Conservation (phyloP, 2,888 invertebrate genomes). For the Drosophila silvestris region DNA sequence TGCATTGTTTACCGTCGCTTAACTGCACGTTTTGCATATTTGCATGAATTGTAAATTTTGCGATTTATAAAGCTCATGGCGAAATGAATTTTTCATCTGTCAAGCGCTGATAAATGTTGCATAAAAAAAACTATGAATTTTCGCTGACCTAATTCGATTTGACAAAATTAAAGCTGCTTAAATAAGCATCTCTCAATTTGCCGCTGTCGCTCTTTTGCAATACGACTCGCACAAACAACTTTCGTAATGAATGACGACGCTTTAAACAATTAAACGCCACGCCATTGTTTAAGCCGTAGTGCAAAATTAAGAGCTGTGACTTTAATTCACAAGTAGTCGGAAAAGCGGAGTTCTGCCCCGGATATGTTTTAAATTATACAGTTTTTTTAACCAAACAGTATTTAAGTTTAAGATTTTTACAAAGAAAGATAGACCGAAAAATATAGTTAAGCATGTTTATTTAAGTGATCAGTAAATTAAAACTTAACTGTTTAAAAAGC, state of each 20-base stretch:
- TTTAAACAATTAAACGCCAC: constrained; percentile 43
- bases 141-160: constrained; percentile 28
- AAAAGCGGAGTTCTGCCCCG: not conserved
- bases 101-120: constrained; percentile 31
- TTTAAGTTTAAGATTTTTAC: not conserved
- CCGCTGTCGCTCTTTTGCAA: not conserved
- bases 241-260: constrained; percentile 42
- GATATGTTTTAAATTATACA: not conserved
- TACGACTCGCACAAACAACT: constrained; percentile 20
- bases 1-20: constrained; percentile 3
- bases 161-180: constrained; percentile 49
- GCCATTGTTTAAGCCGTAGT: constrained; percentile 20
- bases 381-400: not conserved
- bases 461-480: not conserved
- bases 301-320: constrained; percentile 1
- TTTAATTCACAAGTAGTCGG: not conserved
- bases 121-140: constrained; percentile 7
- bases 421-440: not conserved
- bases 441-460: not conserved
- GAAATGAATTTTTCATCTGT: constrained; percentile 38
- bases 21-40: constrained; percentile 16
- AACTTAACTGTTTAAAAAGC: not conserved
- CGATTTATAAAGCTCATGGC: constrained; percentile 36
- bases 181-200: constrained; percentile 34
- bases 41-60: constrained; percentile 40